These are phyloP conservation scores for Chorisops tibialis DNA, from an alignment of 2,888 invertebrate genomes.

Conservation along the genomic window DNA sequence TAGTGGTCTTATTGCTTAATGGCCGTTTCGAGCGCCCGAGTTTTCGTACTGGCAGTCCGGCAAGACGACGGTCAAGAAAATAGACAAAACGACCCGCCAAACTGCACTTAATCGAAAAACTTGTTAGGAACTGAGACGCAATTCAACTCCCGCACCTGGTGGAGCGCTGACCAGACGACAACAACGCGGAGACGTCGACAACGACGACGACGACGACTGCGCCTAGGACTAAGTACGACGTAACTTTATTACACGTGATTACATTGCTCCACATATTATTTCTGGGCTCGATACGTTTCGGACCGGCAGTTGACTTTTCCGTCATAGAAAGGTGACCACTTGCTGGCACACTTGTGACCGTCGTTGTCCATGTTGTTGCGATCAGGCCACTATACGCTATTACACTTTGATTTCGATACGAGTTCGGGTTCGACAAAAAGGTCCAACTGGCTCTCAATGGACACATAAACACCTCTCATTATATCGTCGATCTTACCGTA, in stretches of 20 bases:
- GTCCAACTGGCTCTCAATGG: slow-evolving; percentile 19
- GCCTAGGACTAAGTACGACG: slow-evolving; percentile 9
- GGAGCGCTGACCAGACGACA: slow-evolving; percentile 18
- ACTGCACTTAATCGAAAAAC: slow-evolving; percentile 27
- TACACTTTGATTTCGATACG: too few species aligned
- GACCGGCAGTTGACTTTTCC: too few species aligned
- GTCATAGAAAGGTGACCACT: too few species aligned
- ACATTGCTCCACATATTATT: background rate
- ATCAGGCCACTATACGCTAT: too few species aligned
- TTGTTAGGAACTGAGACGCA: slow-evolving; percentile 21
- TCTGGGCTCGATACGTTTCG: too few species aligned
- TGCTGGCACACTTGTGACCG: too few species aligned
- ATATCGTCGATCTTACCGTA: slow-evolving; percentile 29
- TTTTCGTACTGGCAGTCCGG: slow-evolving; percentile 1
- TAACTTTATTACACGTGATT: slow-evolving; percentile 22
- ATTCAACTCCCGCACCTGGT: slow-evolving; percentile 32
- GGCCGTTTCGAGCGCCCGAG: background rate
- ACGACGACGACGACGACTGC: slow-evolving; percentile 3
- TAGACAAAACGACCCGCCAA: background rate
- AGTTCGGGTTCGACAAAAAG: too few species aligned
- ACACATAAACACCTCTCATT: slow-evolving; percentile 32
- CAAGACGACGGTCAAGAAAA: too few species aligned
- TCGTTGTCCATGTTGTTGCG: too few species aligned
- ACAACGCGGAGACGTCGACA: background rate
- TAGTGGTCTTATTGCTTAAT: slow-evolving; percentile 25